A percentile compares a stretch with the other conserved stretches of the same genome.
These are phyloP conservation scores for Apodemia zela DNA, from an alignment of 2,888 invertebrate species.

Conservation along the genomic window DNA sequence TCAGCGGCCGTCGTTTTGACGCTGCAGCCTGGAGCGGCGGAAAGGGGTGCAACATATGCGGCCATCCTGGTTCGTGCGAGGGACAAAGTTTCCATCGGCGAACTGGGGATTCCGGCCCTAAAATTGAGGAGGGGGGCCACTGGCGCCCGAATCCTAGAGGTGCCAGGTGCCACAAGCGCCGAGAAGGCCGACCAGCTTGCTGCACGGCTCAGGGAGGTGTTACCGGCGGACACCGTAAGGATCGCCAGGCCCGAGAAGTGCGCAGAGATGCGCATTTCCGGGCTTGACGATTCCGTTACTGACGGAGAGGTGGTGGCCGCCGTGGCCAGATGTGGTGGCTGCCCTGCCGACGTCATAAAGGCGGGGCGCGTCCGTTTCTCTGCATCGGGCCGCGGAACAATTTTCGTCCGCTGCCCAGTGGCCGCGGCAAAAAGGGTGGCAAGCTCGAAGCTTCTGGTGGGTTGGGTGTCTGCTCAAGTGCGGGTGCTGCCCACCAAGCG, in stretches of 20 bases:
- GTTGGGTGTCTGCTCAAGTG: too few species aligned
- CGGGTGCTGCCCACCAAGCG: too few species aligned
- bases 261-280: conserved; percentile 22
- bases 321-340: conserved; percentile 16
- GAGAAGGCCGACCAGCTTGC: conserved; percentile 27
- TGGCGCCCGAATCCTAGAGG: conserved; percentile 26
- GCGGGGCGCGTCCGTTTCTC: neutral
- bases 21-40: neutral
- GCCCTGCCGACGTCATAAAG: conserved; percentile 12
- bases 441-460: too few species aligned
- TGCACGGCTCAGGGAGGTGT: conserved; percentile 17
- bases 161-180: conserved; percentile 20
- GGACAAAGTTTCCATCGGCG: conserved; percentile 6
- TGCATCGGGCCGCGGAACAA: too few species aligned
- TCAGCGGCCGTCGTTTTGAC: neutral
- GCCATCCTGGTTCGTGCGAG: conserved; percentile 12
- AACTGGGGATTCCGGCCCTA: conserved; percentile 18
- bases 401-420: too few species aligned
- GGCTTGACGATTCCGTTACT: conserved; percentile 24
- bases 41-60: conserved; percentile 19
- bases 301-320: conserved; percentile 18
- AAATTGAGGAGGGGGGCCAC: conserved; percentile 19
- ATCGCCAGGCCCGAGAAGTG: conserved; percentile 25
- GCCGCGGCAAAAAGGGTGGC: too few species aligned
- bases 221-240: conserved; percentile 15